Conservation (phyloP, 2,113 vertebrate species). For the Chroicocephalus ridibundus region DNA sequence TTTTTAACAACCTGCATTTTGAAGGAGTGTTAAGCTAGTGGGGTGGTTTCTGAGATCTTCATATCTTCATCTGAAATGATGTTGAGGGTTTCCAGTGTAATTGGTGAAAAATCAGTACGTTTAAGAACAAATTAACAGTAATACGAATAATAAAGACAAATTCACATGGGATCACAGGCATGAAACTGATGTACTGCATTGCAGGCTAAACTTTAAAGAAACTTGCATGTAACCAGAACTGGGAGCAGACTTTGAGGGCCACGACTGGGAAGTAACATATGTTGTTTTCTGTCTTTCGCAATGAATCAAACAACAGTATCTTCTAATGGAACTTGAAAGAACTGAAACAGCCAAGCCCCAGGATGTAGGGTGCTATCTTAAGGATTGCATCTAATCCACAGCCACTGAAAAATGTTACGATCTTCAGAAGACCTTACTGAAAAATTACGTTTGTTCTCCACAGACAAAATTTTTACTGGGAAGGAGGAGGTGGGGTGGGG, state of each 20-base stretch:
- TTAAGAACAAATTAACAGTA: background rate
- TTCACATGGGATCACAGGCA: background rate
- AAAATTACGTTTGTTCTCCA: background rate
- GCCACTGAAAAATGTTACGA: background rate
- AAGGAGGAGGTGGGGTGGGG: background rate
- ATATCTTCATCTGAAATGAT: background rate
- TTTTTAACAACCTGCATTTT: background rate
- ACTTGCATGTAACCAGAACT: background rate
- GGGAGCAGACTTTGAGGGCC: background rate
- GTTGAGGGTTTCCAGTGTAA: background rate
- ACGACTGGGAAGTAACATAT: accelerated
- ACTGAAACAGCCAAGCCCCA: background rate
- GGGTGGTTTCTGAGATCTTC: background rate
- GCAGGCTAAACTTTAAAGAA: background rate
- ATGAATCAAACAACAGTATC: background rate
- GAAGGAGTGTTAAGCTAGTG: background rate
- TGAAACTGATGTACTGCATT: background rate
- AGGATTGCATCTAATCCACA: background rate
- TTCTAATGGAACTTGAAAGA: background rate
- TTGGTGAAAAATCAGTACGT: background rate
- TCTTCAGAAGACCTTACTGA: background rate
- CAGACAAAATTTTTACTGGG: background rate
- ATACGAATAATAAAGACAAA: background rate
- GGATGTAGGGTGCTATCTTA: background rate
- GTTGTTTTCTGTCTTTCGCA: background rate